Conservation (phyloP, 2,113 vertebrate genomes). For the Sclerurus mexicanus region DNA sequence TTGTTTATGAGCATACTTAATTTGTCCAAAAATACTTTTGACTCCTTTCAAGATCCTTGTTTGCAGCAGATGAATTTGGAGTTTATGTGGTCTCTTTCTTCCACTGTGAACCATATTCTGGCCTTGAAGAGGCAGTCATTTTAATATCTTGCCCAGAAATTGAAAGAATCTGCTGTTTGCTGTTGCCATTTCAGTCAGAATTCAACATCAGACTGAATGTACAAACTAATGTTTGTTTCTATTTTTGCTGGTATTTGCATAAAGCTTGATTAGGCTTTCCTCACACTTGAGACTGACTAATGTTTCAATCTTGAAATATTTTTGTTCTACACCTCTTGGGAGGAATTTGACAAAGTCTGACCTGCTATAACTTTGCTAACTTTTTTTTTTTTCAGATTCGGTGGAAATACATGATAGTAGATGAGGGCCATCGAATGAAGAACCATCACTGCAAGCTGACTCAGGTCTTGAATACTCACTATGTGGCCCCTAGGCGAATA, state of each 20-base stretch:
- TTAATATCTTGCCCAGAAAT: background rate
- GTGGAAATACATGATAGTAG: constrained; percentile 99
- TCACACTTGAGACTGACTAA: background rate
- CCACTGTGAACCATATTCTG: background rate
- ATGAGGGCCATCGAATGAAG: constrained; percentile 98
- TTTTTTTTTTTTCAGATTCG: constrained; percentile 80
- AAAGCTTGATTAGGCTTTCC: background rate
- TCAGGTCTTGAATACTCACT: constrained; percentile 96
- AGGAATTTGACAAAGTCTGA: background rate
- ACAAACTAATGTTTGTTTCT: background rate
- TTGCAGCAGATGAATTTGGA: background rate
- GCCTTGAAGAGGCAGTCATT: background rate
- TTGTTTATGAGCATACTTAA: background rate
- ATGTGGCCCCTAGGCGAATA: constrained; percentile 92
- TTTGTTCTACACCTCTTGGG: background rate
- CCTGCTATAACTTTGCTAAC: background rate
- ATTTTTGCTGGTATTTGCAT: background rate
- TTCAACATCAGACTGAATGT: background rate
- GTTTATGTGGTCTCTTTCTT: background rate
- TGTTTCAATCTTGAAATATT: background rate
- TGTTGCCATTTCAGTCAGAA: background rate
- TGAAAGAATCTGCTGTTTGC: background rate
- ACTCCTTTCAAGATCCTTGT: background rate
- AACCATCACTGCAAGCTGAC: constrained; percentile 98
- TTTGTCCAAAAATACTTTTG: background rate